A percentile compares a stretch with the other conserved stretches of the same genome.
Evolutionary conservation across 2,113 vertebrate genomes (phyloP).

Genomic region (Cercocebus atys): DNA sequence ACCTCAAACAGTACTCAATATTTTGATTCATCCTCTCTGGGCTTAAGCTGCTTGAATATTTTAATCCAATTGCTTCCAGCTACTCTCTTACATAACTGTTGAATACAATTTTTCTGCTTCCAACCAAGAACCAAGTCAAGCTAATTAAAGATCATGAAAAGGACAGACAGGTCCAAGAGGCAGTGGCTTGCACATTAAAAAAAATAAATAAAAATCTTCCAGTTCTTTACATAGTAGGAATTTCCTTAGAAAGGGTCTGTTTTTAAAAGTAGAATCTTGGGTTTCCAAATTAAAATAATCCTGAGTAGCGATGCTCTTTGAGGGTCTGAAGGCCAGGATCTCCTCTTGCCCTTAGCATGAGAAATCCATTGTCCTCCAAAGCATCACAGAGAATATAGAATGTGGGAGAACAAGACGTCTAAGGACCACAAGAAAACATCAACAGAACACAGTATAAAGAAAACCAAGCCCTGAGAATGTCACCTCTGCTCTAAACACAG

Average conservation of each 20-base stretch:
- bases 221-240: neutral
- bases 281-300: slow-evolving; percentile 34
- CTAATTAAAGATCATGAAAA: slow-evolving; percentile 26
- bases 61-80: slow-evolving; percentile 10
- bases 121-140: slow-evolving; percentile 17
- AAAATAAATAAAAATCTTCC: neutral
- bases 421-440: neutral
- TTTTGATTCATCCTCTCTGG: slow-evolving; percentile 18
- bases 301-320: neutral
- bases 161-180: neutral
- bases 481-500: neutral
- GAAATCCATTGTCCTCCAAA: neutral
- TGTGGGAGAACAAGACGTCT: neutral
- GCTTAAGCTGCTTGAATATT: neutral
- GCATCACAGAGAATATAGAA: neutral
- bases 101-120: slow-evolving; percentile 22
- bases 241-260: neutral
- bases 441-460: neutral
- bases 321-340: neutral
- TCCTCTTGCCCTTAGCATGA: neutral
- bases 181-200: neutral
- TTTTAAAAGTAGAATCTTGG: slow-evolving; percentile 30
- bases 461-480: neutral
- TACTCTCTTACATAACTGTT: slow-evolving; percentile 25
- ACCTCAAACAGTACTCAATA: neutral